Conservation (phyloP, 2,113 vertebrate genomes). For the Sclerurus mexicanus region DNA sequence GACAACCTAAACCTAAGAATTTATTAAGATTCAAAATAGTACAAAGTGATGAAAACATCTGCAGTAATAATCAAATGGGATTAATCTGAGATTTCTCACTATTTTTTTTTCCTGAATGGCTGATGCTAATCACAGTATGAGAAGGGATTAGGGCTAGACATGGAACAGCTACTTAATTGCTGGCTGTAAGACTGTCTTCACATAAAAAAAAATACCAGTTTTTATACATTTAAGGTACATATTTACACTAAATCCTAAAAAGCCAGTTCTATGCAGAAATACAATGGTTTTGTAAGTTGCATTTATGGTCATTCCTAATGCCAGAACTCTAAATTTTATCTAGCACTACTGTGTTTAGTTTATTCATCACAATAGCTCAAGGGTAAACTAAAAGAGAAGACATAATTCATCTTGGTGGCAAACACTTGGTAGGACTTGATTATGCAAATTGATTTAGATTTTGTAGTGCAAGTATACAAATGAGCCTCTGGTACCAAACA, state of each 20-base stretch:
- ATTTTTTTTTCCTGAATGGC: neutral
- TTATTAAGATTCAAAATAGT: neutral
- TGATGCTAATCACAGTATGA: neutral
- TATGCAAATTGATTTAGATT: constrained; percentile 61
- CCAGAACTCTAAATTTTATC: neutral
- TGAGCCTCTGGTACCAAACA: constrained; percentile 1
- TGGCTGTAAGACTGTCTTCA: neutral
- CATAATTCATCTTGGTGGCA: constrained; percentile 38
- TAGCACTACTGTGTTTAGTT: neutral
- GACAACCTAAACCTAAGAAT: neutral
- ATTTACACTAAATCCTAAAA: neutral
- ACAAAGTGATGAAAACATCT: neutral
- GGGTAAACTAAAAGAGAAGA: neutral
- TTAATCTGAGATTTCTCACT: neutral
- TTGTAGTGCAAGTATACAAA: constrained; percentile 44
- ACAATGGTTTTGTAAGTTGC: neutral
- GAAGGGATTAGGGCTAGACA: neutral
- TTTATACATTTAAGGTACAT: neutral
- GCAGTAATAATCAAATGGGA: neutral
- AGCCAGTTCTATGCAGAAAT: neutral
- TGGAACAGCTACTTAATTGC: neutral
- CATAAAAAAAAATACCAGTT: neutral
- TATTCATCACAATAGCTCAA: constrained; percentile 20
- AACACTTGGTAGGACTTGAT: constrained; percentile 55
- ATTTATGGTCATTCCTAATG: neutral